Evolutionary conservation across 2,797 vertebrate genomes (phyloP).

Genomic region (Nothura maculosa): DNA sequence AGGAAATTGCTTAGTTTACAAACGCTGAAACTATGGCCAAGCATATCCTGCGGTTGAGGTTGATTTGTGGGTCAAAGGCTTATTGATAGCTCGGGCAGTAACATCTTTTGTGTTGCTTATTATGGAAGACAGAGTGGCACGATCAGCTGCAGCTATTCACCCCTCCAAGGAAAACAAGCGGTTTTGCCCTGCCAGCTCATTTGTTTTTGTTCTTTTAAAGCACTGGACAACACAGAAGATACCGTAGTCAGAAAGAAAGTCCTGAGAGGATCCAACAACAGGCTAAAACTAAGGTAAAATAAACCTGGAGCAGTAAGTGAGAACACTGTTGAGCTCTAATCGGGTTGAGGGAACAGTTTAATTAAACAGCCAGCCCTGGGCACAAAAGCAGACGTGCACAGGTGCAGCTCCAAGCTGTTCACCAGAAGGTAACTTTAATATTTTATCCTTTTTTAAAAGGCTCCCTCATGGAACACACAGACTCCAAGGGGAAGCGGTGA

Average conservation of each 20-base stretch:
- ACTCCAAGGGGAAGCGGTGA: rapidly evolving
- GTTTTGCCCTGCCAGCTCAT: background rate
- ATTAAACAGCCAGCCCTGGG: background rate
- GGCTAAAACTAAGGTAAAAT: background rate
- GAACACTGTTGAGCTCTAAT: background rate
- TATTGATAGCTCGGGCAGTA: slow-evolving; percentile 8
- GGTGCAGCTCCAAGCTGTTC: background rate
- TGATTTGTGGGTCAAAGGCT: background rate
- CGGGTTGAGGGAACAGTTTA: background rate
- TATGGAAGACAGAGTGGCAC: background rate
- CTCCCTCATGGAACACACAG: rapidly evolving
- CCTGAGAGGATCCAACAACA: background rate
- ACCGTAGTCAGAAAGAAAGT: background rate
- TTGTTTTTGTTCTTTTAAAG: background rate
- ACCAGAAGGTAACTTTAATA: too few species aligned
- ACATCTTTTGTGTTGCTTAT: background rate
- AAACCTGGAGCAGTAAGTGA: background rate
- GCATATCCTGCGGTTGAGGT: background rate
- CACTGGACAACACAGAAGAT: background rate
- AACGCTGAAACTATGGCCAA: background rate
- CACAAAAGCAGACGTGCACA: rapidly evolving
- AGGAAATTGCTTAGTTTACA: slow-evolving; percentile 7
- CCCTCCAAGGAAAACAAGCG: background rate
- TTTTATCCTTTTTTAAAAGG: background rate
- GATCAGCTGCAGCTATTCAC: slow-evolving; percentile 6